Base-by-base conservation (phyloP, 2,113 vertebrate species). In the Etheostoma spectabile region DNA sequence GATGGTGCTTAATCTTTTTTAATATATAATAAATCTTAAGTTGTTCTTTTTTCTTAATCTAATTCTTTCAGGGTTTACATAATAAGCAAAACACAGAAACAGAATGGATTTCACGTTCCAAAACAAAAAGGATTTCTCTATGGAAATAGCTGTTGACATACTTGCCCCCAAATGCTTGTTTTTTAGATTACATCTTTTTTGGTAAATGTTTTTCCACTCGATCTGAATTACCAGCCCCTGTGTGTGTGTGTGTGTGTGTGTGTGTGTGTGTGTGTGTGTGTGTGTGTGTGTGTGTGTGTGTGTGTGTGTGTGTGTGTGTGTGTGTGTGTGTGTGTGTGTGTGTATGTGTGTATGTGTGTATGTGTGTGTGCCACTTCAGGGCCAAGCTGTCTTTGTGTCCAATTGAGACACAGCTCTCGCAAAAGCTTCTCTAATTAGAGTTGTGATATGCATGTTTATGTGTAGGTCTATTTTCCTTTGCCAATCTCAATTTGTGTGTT, bases 141-240 rank as follows among this genome's bases (percentile, higher is more conserved):
- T 82, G 67, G 85, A 77, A 86, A 86, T 82, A 68, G 21, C 38
- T 83, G 66, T 79, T 88, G 85, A 83, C 86, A 79, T 57, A 52
- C 59, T 70, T 52, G 63, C n/a, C 79, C 76, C 57, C 55, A 79
- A 53, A 70, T 82, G 77, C 72, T 66, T 84, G 67, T 87, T 81
- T 83, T 77, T 64, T 46, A 61, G 63, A 82, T 80, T 73, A 60
- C 77, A 69, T 57, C 30, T 51, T 67, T 61, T 80, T 79, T 35
- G 30, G 61, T 21, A 45, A 78, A 73, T 74, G 48, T 80, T 74
- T 75, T 59, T 64, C 35, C 72, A 45, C 30, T 68, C 66, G 46
- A 53, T 30, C 71, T 57, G 16, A 46, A 74, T 79, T 59, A 59
- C 59, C 15, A 38, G 35, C 38, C 38, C 38, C 5, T 45, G 16